phyloP scores from a whole-genome alignment of 1,140 invertebrate genomes.

The Dendrolimus kikuchii region DNA sequence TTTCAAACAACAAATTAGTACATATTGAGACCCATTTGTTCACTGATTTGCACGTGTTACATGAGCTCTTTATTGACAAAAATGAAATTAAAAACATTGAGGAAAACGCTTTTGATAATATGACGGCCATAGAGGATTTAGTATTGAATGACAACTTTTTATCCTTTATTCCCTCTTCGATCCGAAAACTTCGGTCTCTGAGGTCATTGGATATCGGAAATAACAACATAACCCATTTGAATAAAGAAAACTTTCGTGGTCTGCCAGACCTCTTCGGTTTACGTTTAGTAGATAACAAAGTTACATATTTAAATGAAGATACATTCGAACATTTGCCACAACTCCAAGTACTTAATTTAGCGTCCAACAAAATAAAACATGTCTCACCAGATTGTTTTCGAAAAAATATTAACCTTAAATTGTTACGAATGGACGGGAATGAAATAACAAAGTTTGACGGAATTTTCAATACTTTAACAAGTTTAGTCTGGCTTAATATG shows the following conservation, averaged over 20 bases:
- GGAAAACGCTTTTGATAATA: slow-evolving; percentile 83
- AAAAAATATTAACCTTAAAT: slow-evolving; percentile 76
- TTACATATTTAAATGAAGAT: slow-evolving; percentile 77
- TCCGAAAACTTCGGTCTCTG: slow-evolving; percentile 78
- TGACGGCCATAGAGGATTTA: slow-evolving; percentile 85
- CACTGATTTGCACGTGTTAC: slow-evolving; percentile 80
- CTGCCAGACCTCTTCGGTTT: slow-evolving; percentile 77
- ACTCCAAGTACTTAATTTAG: slow-evolving; percentile 80
- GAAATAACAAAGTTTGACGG: slow-evolving; percentile 77
- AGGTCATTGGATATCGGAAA: slow-evolving; percentile 86
- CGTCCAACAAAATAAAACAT: slow-evolving; percentile 77
- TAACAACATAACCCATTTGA: slow-evolving; percentile 79
- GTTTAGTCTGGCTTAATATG: slow-evolving; percentile 81
- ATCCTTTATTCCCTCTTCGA: slow-evolving; percentile 79
- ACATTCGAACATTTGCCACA: slow-evolving; percentile 78
- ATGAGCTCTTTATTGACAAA: slow-evolving; percentile 82
- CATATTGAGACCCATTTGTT: slow-evolving; percentile 81
- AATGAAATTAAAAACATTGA: slow-evolving; percentile 82
- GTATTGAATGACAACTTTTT: slow-evolving; percentile 84
- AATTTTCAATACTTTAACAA: slow-evolving; percentile 77
- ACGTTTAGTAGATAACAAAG: slow-evolving; percentile 78
- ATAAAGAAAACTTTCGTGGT: slow-evolving; percentile 76
- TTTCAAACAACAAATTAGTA: slow-evolving; percentile 82
- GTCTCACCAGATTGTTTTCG: slow-evolving; percentile 78
- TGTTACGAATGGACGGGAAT: slow-evolving; percentile 80